phyloP scores from a whole-genome alignment of 2,113 vertebrate species.

The Mesembrinibis cayennensis region DNA sequence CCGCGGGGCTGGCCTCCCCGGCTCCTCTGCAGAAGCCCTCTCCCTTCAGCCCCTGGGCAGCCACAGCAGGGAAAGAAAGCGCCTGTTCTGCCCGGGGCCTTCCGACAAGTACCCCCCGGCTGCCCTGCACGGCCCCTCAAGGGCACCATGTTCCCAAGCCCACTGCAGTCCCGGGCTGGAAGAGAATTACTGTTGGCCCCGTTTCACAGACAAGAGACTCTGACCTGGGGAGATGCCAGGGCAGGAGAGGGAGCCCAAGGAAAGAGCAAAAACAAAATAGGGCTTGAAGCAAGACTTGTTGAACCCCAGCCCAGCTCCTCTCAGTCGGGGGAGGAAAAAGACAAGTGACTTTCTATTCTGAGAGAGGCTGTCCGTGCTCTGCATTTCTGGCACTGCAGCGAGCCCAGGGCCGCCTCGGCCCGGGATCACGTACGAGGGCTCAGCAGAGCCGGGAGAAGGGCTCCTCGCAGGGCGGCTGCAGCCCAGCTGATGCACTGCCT shows the following conservation, averaged over 20 bases:
- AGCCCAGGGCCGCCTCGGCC: not conserved
- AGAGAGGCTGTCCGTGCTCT: accelerated
- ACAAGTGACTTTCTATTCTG: accelerated
- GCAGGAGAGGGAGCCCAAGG: not conserved
- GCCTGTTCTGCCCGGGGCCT: accelerated
- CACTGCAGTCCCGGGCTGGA: not conserved
- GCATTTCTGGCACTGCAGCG: not conserved
- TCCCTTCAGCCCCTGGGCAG: not conserved
- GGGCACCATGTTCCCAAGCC: accelerated
- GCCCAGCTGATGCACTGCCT: not conserved
- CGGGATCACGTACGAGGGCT: not conserved
- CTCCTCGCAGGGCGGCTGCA: accelerated
- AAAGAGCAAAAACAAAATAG: not conserved
- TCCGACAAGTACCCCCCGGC: not conserved
- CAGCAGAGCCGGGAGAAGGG: not conserved
- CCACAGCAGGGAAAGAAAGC: not conserved
- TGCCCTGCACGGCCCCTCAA: not conserved
- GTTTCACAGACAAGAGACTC: not conserved
- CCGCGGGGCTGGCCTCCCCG: not conserved
- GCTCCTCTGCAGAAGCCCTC: not conserved
- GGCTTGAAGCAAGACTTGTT: not conserved
- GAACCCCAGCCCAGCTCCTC: not conserved
- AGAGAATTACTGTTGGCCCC: not conserved
- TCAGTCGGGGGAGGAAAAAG: not conserved
- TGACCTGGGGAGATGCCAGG: not conserved